phyloP scores from a whole-genome alignment of 2,113 vertebrate species.

The Oostethus manadensis region DNA sequence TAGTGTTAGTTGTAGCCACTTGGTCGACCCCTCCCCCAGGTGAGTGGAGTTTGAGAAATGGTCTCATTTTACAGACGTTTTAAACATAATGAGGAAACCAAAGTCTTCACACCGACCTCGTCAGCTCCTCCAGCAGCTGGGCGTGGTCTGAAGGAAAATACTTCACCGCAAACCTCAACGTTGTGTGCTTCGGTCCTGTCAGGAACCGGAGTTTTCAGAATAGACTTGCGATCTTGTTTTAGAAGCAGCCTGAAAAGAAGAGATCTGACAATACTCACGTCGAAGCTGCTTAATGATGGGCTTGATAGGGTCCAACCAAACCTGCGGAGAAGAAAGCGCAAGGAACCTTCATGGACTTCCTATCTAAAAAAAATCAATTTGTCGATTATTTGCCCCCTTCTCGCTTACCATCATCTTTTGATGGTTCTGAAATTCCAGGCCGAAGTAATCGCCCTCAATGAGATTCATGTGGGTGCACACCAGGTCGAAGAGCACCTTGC shows the following conservation, averaged over 20 bases:
- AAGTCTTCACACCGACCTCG: constrained; percentile 77
- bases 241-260: too few relatives aligned
- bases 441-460: constrained; percentile 97
- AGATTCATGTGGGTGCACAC: constrained; percentile 94
- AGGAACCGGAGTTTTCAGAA: background rate
- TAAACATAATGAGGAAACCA: background rate
- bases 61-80: too few relatives aligned
- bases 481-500: constrained; percentile 87
- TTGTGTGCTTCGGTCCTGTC: constrained; percentile 86
- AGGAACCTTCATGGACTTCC: background rate
- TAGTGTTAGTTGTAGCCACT: too few relatives aligned
- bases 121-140: constrained; percentile 94
- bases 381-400: constrained; percentile 21
- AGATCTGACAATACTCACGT: constrained; percentile 79
- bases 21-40: too few relatives aligned
- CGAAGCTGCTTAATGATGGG: constrained; percentile 93
- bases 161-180: constrained; percentile 93
- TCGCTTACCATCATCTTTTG: constrained; percentile 88
- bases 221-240: background rate
- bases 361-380: background rate
- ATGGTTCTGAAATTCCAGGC: constrained; percentile 92
- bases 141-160: constrained; percentile 95
- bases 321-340: constrained; percentile 62
- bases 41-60: too few relatives aligned
- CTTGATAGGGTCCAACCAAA: constrained; percentile 96